phyloP scores from a whole-genome alignment of 1,140 invertebrate species.

The Chironomus striatipennis region DNA sequence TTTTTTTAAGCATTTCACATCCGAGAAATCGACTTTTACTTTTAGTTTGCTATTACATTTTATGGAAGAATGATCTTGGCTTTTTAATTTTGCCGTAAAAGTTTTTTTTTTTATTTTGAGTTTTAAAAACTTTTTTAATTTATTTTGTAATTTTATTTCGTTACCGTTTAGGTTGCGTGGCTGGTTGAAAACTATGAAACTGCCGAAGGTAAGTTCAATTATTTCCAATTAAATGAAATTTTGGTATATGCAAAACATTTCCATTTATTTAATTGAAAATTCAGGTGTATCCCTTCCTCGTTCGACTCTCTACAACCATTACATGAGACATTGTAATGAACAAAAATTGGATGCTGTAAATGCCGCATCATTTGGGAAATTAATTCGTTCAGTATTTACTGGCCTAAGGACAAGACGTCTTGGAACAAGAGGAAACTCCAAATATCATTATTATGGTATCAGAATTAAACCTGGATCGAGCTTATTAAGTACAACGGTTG shows the following conservation, averaged over 20 bases:
- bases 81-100: conserved; percentile 24
- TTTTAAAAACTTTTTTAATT: conserved; percentile 26
- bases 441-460: conserved; percentile 99
- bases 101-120: conserved; percentile 25
- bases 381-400: conserved; percentile 95
- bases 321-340: conserved; percentile 88
- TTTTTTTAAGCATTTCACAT: not conserved
- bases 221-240: too few species aligned
- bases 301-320: conserved; percentile 94
- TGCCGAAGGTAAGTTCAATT: conserved; percentile 59
- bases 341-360: conserved; percentile 96
- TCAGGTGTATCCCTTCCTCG: conserved; percentile 82
- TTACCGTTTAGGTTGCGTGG: conserved; percentile 85
- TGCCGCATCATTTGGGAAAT: conserved; percentile 97
- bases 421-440: conserved; percentile 97
- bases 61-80: not conserved
- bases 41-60: conserved; percentile 14
- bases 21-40: not conserved
- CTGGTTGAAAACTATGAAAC: conserved; percentile 97
- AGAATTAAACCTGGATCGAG: conserved; percentile 83
- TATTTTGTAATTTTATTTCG: conserved; percentile 22
- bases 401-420: conserved; percentile 87
- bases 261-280: too few species aligned
- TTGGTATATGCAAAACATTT: too few species aligned
- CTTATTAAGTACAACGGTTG: conserved; percentile 48